These are phyloP conservation scores for Numida meleagris DNA, from an alignment of 2,113 vertebrate species.

Conservation along the genomic window DNA sequence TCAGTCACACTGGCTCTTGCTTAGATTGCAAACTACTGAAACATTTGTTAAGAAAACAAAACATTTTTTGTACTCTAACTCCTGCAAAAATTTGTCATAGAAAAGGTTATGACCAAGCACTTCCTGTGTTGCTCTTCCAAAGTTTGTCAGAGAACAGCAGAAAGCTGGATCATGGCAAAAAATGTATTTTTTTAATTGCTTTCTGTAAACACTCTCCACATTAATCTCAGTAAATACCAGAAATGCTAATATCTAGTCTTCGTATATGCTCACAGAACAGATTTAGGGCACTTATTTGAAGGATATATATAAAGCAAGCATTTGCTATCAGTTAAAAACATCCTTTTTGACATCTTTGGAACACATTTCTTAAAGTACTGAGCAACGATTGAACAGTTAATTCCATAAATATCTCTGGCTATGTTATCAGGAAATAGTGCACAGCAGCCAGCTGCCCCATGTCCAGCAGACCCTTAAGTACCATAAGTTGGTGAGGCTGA, in stretches of 20 bases:
- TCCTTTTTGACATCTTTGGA: not conserved
- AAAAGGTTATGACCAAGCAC: not conserved
- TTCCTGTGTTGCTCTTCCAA: not conserved
- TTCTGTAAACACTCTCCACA: not conserved
- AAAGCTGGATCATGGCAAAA: not conserved
- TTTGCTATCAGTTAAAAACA: not conserved
- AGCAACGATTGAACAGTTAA: not conserved
- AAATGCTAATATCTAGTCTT: not conserved
- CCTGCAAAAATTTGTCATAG: not conserved
- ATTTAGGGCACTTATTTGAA: conserved; percentile 27
- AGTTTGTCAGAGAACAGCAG: not conserved
- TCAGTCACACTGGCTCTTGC: not conserved
- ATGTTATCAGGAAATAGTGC: not conserved
- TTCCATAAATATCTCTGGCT: not conserved
- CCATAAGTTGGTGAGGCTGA: not conserved
- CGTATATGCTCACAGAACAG: not conserved
- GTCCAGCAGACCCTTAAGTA: not conserved
- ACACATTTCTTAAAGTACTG: not conserved
- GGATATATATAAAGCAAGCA: not conserved
- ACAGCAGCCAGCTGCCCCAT: not conserved
- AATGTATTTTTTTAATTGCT: not conserved
- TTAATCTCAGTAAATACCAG: conserved; percentile 17
- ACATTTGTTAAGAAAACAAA: not conserved
- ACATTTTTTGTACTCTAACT: not conserved
- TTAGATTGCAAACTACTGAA: not conserved